Evolutionary conservation across 2,797 vertebrate genomes (phyloP), one percentile per base, ranked within the genome.

Genomic region (Bovichtus diacanthus): DNA sequence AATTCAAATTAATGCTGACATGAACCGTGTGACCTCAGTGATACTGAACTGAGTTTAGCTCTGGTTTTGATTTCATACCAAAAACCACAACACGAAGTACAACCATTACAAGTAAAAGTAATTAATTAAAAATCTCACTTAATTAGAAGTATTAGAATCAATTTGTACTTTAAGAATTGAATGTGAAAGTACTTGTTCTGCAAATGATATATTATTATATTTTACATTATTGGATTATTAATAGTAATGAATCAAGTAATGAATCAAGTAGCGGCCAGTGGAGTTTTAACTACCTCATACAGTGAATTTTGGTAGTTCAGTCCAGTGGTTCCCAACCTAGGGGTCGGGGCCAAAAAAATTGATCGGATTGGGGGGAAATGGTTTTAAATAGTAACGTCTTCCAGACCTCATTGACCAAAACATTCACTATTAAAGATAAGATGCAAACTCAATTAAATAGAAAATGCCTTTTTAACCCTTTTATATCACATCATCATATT

Each of bases 11-110:
- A 59, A 77, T 56, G 25, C 44, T 80, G 87, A 89, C 81, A 79
- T 72, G 81, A 87, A 80, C 80, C 23, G 0, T 27, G 56, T 59
- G 86, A 89, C 86, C 87, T 82, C 78, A 12, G 12, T 23, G 41
- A 84, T 64, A 50, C 51, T 74, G 60, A 70, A 25, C 68, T 60
- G 41, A 60, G 10, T 6, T 47, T 13, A 29, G 29, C 15, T 65
- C 54, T 63, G n/a, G 27, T 79, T 64, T 59, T 50, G 8, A 65
- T 31, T 0, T 50, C 9, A 8, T 46, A 46, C 11, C 10, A n/a
- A 9, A 34, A 21, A 29, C 19, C n/a, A 34, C 3, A 8, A 47
- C 63, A 47, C 9, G 6, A 63, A 47, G 19, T 63, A 34, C 19
- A 34, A 21, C 19, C n/a, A 34, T 9, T 63, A 36, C 44, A 36